These are phyloP conservation scores for Cryptocheilus praepositus DNA, from an alignment of 2,888 invertebrate species.

Conservation along the genomic window DNA sequence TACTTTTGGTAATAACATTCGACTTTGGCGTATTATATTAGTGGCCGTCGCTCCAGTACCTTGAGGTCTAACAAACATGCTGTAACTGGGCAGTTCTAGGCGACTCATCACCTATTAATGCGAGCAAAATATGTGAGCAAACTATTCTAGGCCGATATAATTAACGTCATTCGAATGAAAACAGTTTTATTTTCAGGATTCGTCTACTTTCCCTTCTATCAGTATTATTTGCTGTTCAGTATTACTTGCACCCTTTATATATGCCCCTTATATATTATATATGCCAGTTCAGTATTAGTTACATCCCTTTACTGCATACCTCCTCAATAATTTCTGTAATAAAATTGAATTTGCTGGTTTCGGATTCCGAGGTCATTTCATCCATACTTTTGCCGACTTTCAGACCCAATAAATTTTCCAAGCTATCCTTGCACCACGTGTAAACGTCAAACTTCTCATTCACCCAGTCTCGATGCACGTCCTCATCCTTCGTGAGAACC, in stretches of 20 bases:
- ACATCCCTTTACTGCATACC: too few species aligned
- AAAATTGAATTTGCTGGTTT: slow-evolving; percentile 42
- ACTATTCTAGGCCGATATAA: too few species aligned
- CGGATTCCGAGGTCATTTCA: slow-evolving; percentile 33
- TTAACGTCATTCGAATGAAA: too few species aligned
- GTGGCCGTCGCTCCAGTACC: slow-evolving; percentile 33
- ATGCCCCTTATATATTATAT: too few species aligned
- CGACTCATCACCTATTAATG: slow-evolving; percentile 31
- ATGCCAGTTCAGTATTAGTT: too few species aligned
- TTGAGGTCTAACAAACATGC: slow-evolving; percentile 35
- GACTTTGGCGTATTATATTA: slow-evolving; percentile 43
- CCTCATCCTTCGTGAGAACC: slow-evolving; percentile 66
- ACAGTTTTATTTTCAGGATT: too few species aligned
- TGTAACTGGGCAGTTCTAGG: slow-evolving; percentile 40
- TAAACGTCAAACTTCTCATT: slow-evolving; percentile 62
- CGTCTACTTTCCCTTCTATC: too few species aligned
- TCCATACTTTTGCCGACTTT: slow-evolving; percentile 39
- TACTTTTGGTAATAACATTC: slow-evolving; percentile 39
- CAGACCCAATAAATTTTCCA: slow-evolving; percentile 55
- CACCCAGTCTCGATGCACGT: slow-evolving; percentile 67
- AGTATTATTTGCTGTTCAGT: too few species aligned
- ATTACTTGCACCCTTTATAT: too few species aligned
- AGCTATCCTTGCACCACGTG: slow-evolving; percentile 57
- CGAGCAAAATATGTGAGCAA: too few species aligned
- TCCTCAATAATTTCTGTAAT: slow-evolving; percentile 48